Base-by-base conservation (phyloP, 2,888 invertebrate species). In the Hirtodrosophila cameraria region DNA sequence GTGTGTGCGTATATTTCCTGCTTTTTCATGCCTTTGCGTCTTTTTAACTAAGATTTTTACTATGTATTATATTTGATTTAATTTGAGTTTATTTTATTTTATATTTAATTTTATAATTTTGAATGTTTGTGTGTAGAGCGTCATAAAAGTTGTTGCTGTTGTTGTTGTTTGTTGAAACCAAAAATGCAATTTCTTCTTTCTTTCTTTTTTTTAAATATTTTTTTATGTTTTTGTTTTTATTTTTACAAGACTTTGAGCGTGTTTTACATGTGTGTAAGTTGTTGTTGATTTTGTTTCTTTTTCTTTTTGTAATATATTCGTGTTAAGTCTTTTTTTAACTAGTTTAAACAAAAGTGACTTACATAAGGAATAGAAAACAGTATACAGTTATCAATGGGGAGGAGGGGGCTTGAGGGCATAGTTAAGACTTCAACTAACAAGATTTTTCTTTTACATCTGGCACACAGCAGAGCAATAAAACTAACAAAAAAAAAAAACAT, bases 171-270 rank as follows among this genome's bases (percentile, higher is more conserved):
- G 42, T 54, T 77, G 63, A 77, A 77, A 77, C 71, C 75, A 77
- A 82, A 72, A 78, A 70, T 73, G 58, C 58, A 48, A 9, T 48
- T 39, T 39, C 41, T 18, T 46, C n/a, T 33, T 33, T 15, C 30
- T 41, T 42, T 57, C 41, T 45, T 28, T 11, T 16, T 28, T 41
- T 43, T n/a, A 23, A 23, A 3, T 35, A 16, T 23, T 46, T 69
- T n/a, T 60, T 62, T 28, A 25, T 18, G 11, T 13, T 45, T 58
- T 59, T 52, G 49, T 64, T 42, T 41, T 49, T 50, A 23, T 60
- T 65, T 62, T 68, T 68, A 69, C 68, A 81, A 65, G 69, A 81
- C 48, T 69, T 73, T 78, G 75, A 75, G 69, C 75, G 75, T 81
- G 75, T 72, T 75, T 20, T 61, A 59, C 69, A 60, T 62, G 62